Percentiles rank a stretch among this genome's conserved stretches.
phyloP scores from a whole-genome alignment of 1,140 invertebrate genomes.

The Melitaea cinxia region DNA sequence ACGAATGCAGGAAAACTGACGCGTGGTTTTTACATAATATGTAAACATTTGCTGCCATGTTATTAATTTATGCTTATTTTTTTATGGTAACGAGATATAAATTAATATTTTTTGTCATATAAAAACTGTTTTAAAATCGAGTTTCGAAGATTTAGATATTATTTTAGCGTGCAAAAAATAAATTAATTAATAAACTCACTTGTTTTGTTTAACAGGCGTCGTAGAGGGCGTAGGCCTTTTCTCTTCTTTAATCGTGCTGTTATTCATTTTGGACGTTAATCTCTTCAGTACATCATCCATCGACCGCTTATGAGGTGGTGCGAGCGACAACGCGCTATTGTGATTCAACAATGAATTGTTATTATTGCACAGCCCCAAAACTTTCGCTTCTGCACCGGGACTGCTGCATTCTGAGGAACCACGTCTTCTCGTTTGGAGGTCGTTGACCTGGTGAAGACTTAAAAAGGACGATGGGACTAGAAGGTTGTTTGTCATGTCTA shows the following conservation, averaged over 20 bases:
- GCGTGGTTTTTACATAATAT: too few species aligned
- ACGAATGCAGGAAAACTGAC: too few species aligned
- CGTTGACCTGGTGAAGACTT: slow-evolving; percentile 81
- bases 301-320: slow-evolving; percentile 83
- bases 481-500: slow-evolving; percentile 81
- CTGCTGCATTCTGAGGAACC: slow-evolving; percentile 87
- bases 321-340: slow-evolving; percentile 75
- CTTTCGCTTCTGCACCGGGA: slow-evolving; percentile 84
- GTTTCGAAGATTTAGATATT: too few species aligned
- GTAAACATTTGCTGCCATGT: too few species aligned
- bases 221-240: slow-evolving; percentile 85
- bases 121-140: too few species aligned
- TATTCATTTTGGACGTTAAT: slow-evolving; percentile 90
- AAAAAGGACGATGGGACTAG: slow-evolving; percentile 79
- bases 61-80: too few species aligned
- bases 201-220: slow-evolving; percentile 83
- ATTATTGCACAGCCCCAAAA: slow-evolving; percentile 78
- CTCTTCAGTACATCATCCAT: slow-evolving; percentile 94
- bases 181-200: slow-evolving; percentile 64
- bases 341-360: slow-evolving; percentile 79
- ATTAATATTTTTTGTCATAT: too few species aligned
- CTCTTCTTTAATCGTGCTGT: slow-evolving; percentile 85
- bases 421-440: slow-evolving; percentile 73
- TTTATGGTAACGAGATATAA: too few species aligned
- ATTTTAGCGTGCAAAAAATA: too few species aligned